Percentiles rank a stretch among this genome's conserved stretches.
These are phyloP conservation scores for Orcinus orca DNA, from an alignment of 2,113 vertebrate species.

Conservation along the genomic window DNA sequence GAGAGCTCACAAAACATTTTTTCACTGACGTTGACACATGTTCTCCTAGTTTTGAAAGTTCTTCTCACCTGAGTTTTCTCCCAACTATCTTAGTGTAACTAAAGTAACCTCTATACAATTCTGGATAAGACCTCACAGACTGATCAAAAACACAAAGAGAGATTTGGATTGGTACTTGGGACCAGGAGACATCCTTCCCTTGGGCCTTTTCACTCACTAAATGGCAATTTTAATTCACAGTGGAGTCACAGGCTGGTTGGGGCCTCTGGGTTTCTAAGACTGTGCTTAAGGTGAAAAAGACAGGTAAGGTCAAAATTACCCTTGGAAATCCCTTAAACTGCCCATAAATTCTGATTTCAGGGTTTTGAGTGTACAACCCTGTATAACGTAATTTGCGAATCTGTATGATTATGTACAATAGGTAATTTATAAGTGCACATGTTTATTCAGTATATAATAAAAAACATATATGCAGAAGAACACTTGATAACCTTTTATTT, in stretches of 20 bases:
- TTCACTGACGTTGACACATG: not conserved
- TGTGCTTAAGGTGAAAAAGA: not conserved
- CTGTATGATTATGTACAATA: not conserved
- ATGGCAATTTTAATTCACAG: not conserved
- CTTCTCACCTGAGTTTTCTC: not conserved
- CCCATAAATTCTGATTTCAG: not conserved
- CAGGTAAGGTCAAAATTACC: not conserved
- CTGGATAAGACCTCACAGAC: not conserved
- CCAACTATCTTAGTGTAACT: not conserved
- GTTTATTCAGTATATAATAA: not conserved
- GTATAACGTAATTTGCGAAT: not conserved
- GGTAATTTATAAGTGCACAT: not conserved
- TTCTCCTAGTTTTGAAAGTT: not conserved
- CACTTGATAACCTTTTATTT: not conserved
- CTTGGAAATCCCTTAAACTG: not conserved
- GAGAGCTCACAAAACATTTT: not conserved
- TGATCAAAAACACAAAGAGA: not conserved
- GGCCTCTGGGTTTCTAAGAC: not conserved
- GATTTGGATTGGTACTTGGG: not conserved
- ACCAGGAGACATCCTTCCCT: not conserved
- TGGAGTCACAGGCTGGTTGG: not conserved
- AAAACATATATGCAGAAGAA: not conserved
- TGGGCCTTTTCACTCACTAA: not conserved
- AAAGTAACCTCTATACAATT: not conserved
- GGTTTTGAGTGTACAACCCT: not conserved